These are phyloP conservation scores for Protaetia brevitarsis DNA, from an alignment of 1,140 invertebrate species.

Conservation along the genomic window DNA sequence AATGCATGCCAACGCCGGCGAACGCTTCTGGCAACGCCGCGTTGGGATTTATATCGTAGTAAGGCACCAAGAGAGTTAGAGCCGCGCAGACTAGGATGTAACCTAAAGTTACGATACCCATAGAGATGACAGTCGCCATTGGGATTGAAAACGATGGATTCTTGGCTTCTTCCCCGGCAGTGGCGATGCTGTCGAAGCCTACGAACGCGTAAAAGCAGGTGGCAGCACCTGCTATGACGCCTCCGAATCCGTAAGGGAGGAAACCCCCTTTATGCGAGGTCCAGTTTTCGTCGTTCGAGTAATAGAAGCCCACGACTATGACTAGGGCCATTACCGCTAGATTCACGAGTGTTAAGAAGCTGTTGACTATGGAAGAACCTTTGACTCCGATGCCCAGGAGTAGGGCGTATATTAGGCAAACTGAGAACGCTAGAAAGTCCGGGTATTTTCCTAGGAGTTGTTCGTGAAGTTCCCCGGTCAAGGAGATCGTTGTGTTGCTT, in stretches of 20 bases:
- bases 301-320: conserved; percentile 74
- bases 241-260: conserved; percentile 75
- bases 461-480: conserved; percentile 70
- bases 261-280: conserved; percentile 66
- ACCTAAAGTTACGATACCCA: conserved; percentile 72
- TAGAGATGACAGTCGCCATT: conserved; percentile 73
- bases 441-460: conserved; percentile 71
- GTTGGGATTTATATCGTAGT: conserved; percentile 66
- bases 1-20: conserved; percentile 65
- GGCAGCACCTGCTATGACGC: conserved; percentile 77
- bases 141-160: conserved; percentile 78
- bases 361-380: conserved; percentile 81
- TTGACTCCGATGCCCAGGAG: conserved; percentile 79
- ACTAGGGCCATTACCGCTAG: conserved; percentile 71
- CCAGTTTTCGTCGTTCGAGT: conserved; percentile 80
- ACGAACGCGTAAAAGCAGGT: conserved; percentile 89
- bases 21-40: conserved; percentile 86
- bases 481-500: conserved; percentile 70
- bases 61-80: conserved; percentile 82
- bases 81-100: conserved; percentile 80
- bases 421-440: conserved; percentile 74
- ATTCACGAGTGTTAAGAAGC: conserved; percentile 75
- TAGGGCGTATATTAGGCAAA: conserved; percentile 70
- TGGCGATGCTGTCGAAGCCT: conserved; percentile 84
- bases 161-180: conserved; percentile 81